Evolutionary conservation across 2,113 vertebrate genomes (phyloP).

Genomic region (Spizaetus ornatus): DNA sequence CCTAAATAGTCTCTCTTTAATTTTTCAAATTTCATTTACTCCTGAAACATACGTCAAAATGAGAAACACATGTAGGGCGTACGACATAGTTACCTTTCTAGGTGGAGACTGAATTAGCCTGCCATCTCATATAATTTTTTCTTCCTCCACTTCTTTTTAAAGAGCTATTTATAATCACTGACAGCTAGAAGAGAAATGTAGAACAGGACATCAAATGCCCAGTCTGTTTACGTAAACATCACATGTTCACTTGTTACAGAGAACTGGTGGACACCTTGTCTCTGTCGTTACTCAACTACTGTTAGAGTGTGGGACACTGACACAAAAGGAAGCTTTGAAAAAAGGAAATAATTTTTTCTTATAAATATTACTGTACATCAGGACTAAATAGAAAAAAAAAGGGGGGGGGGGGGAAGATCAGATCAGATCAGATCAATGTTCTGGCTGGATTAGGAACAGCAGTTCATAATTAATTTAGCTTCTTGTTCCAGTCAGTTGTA

Average conservation of each 20-base stretch:
- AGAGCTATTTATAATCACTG: not conserved
- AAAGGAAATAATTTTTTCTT: not conserved
- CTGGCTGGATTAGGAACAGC: not conserved
- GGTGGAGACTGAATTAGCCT: not conserved
- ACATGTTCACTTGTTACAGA: not conserved
- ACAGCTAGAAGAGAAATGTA: not conserved
- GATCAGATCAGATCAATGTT: not conserved
- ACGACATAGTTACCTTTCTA: not conserved
- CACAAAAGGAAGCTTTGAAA: not conserved
- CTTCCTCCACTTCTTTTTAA: not conserved
- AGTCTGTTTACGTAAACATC: not conserved
- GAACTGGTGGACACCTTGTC: not conserved
- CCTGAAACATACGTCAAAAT: not conserved
- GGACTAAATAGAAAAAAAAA: not conserved
- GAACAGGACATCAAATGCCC: not conserved
- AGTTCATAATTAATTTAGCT: not conserved
- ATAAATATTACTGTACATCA: not conserved
- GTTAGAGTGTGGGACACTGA: not conserved
- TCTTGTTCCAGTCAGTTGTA: not conserved
- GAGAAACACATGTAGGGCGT: not conserved
- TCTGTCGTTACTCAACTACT: not conserved
- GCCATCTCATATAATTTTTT: not conserved
- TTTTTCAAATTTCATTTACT: not conserved
- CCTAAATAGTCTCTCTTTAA: not conserved
- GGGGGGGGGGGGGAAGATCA: no score